These are phyloP conservation scores for Drosophila ogumai DNA, from an alignment of 1,140 invertebrate species.

Conservation along the genomic window DNA sequence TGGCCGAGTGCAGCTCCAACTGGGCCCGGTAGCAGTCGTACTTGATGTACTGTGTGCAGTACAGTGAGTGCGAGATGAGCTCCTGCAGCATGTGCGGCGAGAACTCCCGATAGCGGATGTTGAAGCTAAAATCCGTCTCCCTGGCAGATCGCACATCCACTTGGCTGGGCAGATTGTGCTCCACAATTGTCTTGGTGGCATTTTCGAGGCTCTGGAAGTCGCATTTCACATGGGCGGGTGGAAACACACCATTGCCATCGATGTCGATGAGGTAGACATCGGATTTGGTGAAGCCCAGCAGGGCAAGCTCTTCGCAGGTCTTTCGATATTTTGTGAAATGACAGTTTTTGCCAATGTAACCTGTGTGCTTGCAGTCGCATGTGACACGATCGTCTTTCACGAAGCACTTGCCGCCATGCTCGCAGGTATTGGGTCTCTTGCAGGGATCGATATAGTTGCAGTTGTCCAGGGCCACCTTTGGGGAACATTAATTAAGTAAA, in stretches of 20 bases:
- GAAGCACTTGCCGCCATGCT: conserved; percentile 95
- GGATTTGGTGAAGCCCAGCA: conserved; percentile 93
- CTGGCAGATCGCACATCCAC: conserved; percentile 92
- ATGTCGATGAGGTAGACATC: conserved; percentile 96
- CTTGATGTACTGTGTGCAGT: conserved; percentile 95
- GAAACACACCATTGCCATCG: conserved; percentile 95
- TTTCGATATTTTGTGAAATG: conserved; percentile 95
- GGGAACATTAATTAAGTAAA: neutral
- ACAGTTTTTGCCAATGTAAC: conserved; percentile 95
- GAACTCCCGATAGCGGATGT: conserved; percentile 95
- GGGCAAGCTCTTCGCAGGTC: conserved; percentile 95
- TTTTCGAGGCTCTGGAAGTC: conserved; percentile 94
- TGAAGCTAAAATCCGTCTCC: conserved; percentile 92
- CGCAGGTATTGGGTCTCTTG: conserved; percentile 93
- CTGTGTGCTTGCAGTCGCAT: conserved; percentile 95
- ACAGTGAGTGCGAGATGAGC: conserved; percentile 94
- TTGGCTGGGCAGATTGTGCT: conserved; percentile 96
- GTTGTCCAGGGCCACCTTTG: conserved; percentile 92
- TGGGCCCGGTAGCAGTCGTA: conserved; percentile 96
- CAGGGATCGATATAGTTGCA: conserved; percentile 96
- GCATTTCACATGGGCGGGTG: conserved; percentile 95
- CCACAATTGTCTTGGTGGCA: conserved; percentile 95
- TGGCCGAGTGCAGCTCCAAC: conserved; percentile 93
- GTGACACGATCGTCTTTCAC: conserved; percentile 94
- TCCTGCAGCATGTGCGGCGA: conserved; percentile 95